Evolutionary conservation across 1,140 invertebrate species (phyloP).

Genomic region (Onthophagus taurus): DNA sequence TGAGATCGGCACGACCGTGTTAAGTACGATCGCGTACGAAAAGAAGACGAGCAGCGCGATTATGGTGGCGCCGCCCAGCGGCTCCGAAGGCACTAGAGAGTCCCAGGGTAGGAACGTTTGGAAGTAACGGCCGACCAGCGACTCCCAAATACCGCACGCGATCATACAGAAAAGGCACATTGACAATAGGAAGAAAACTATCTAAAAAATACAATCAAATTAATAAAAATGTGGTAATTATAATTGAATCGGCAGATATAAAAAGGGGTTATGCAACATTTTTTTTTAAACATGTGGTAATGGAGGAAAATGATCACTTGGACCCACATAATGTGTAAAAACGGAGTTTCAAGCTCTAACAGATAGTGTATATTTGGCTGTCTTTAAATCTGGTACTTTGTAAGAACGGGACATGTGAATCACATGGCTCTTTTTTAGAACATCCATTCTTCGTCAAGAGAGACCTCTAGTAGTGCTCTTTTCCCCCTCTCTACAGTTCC

Average conservation of each 20-base stretch:
- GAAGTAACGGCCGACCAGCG: constrained; percentile 82
- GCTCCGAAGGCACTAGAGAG: constrained; percentile 71
- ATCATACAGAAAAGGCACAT: constrained; percentile 98
- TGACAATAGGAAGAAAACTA: constrained; percentile 94
- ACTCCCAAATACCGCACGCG: constrained; percentile 97
- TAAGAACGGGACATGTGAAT: too few species aligned
- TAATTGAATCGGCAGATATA: not conserved
- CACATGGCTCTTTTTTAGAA: too few species aligned
- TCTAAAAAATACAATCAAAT: constrained; percentile 51
- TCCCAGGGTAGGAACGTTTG: constrained; percentile 94
- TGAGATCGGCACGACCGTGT: constrained; percentile 99
- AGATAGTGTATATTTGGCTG: too few species aligned
- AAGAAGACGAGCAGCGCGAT: constrained; percentile 97
- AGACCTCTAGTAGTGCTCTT: too few species aligned
- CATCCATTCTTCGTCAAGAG: too few species aligned
- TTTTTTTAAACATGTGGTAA: too few species aligned
- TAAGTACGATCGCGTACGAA: constrained; percentile 98
- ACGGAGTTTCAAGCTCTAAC: too few species aligned
- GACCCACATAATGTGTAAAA: too few species aligned
- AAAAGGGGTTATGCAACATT: too few species aligned
- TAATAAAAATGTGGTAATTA: not conserved
- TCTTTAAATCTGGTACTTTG: too few species aligned
- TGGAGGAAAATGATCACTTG: too few species aligned
- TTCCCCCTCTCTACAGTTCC: too few species aligned
- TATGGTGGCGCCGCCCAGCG: constrained; percentile 74